Evolutionary conservation across 2,113 vertebrate species (phyloP), one percentile per base, ranked within the genome.

Genomic region (Capreolus pygargus): DNA sequence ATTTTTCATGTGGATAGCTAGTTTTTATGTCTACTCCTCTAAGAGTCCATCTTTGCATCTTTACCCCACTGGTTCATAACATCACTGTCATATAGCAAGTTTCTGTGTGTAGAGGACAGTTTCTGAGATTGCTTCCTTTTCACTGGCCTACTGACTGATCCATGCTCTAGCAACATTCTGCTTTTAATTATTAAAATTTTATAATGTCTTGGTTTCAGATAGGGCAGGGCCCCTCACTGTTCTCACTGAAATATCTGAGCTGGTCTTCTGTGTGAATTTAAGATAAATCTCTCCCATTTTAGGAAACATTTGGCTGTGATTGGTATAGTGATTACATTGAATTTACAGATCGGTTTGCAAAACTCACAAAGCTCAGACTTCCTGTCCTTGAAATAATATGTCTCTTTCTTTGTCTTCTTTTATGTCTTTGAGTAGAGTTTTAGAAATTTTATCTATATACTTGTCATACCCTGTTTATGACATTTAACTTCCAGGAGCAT

Each of bases 261-360:
- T 61, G 1, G 39, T 82, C 27, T 87, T 83, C 25, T 16, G 9
- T 21, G 28, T 88, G 54, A 58, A 95, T 85, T 94, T 78, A 81
- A 64, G 15, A 70, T 76, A 91, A 55, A 93, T 19, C 33, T 81
- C 64, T 84, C 28, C 6, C 5, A 28, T 79, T 78, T 85, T n/a
- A 3, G 33, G 16, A n/a, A 96, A 50, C 67, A 21, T 1, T 39
- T 67, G 85, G 13, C 58, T 78, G 9, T 57, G 43, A 45, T 92
- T 23, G 21, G 17, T 6, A 83, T 36, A 92, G 61, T 6, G 28
- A n/a, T 81, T 78, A 15, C 16, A 30, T 28, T 81, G 30, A 81
- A 96, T 88, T 94, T 85, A 67, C 27, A 91, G 47, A 87, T 79
- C 64, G 28, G 64, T 92, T 67, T 94, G 21, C 57, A 95, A 84